These are phyloP conservation scores for Tigriopus japonicus DNA, from an alignment of 1,140 invertebrate species.

Conservation along the genomic window DNA sequence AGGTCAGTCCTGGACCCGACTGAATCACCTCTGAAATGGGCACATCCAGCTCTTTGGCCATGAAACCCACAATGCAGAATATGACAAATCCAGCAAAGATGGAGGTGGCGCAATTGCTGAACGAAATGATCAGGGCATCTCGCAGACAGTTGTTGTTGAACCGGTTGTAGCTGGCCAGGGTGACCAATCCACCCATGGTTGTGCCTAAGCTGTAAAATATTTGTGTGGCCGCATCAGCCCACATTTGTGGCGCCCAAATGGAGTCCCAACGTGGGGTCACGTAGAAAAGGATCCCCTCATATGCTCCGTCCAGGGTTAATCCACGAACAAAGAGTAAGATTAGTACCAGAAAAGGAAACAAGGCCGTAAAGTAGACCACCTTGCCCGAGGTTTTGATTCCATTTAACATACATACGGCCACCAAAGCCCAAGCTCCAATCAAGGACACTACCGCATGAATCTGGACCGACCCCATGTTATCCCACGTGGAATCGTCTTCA, in stretches of 20 bases:
- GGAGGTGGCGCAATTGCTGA: conserved; percentile 25
- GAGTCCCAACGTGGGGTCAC: conserved; percentile 18
- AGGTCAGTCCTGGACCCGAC: conserved; percentile 38
- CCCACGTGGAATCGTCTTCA: background rate
- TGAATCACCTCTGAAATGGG: conserved; percentile 49
- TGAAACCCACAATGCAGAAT: conserved; percentile 40
- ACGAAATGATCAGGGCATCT: background rate
- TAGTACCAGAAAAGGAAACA: conserved; percentile 65
- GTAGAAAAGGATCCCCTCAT: conserved; percentile 18
- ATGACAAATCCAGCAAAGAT: conserved; percentile 28
- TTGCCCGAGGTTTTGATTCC: conserved; percentile 64
- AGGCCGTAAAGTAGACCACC: conserved; percentile 63
- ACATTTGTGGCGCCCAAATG: conserved; percentile 17
- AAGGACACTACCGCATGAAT: background rate
- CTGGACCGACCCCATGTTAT: background rate
- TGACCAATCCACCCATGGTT: conserved; percentile 18
- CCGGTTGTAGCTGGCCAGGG: conserved; percentile 18
- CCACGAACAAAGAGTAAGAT: conserved; percentile 58
- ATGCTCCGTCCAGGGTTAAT: conserved; percentile 40
- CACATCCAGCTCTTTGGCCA: conserved; percentile 48
- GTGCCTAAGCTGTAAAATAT: conserved; percentile 18
- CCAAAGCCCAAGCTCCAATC: conserved; percentile 44
- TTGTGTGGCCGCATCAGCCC: conserved; percentile 20
- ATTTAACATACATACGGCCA: conserved; percentile 58
- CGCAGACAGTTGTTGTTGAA: conserved; percentile 9